Evolutionary conservation across 2,797 vertebrate species (phyloP).

Genomic region (Lindbergichthys nudifrons): DNA sequence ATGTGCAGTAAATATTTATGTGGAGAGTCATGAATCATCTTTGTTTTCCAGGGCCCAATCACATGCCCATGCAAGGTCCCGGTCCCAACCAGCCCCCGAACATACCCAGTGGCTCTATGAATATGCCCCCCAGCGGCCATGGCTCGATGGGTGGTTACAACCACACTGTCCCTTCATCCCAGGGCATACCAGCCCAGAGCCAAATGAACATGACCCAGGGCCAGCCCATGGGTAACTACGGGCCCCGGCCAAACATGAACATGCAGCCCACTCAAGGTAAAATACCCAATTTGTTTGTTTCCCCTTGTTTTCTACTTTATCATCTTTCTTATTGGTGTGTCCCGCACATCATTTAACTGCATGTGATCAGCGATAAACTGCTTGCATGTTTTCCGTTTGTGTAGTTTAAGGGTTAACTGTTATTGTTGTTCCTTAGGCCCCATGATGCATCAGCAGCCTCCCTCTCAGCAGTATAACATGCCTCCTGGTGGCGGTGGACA

Average conservation of each 20-base stretch:
- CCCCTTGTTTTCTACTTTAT: neutral
- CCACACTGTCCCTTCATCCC: constrained; percentile 94
- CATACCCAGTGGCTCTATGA: constrained; percentile 94
- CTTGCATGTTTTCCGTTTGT: neutral
- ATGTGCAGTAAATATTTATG: neutral
- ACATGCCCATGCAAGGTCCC: constrained; percentile 98
- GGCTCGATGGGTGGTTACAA: constrained; percentile 97
- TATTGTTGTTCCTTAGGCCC: constrained; percentile 84
- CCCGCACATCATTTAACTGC: neutral
- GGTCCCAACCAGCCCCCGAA: constrained; percentile 95
- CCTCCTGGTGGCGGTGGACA: constrained; percentile 93
- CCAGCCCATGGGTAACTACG: constrained; percentile 96
- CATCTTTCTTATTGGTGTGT: neutral
- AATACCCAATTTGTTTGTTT: constrained; percentile 20
- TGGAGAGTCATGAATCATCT: constrained; percentile 7
- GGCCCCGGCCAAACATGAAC: constrained; percentile 97
- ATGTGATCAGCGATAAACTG: neutral
- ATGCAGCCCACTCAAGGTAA: constrained; percentile 97
- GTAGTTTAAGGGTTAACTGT: constrained; percentile 18
- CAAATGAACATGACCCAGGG: constrained; percentile 98
- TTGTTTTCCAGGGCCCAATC: constrained; percentile 91
- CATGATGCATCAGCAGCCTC: constrained; percentile 99
- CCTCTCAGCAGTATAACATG: constrained; percentile 97
- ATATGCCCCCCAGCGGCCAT: constrained; percentile 95
- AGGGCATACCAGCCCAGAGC: constrained; percentile 94